phyloP scores from a whole-genome alignment of 2,113 vertebrate species.

The Sinocyclocheilus grahami region DNA sequence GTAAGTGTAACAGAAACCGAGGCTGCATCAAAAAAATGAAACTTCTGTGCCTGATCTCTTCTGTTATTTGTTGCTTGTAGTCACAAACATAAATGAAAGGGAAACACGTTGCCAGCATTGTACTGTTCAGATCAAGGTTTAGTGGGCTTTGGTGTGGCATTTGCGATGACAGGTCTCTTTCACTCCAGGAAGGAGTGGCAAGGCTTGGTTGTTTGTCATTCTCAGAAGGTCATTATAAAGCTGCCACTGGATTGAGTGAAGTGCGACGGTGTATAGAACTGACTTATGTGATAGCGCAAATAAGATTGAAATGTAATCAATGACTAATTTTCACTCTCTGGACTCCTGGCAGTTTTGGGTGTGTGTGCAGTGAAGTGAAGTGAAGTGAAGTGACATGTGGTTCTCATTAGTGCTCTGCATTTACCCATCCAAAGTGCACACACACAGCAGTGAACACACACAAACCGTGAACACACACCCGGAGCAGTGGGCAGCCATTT shows the following conservation, averaged over 20 bases:
- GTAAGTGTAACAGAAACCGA: constrained; percentile 23
- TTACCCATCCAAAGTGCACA: too few relatives aligned
- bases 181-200: background rate
- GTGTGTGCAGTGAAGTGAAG: too few relatives aligned
- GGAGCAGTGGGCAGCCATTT: too few relatives aligned
- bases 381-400: too few relatives aligned
- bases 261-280: background rate
- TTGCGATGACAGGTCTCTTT: constrained; percentile 8
- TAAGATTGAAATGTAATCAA: constrained; percentile 4
- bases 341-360: background rate
- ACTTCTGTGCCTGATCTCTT: background rate
- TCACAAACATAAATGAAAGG: constrained; percentile 6
- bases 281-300: constrained; percentile 1
- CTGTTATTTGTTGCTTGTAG: background rate
- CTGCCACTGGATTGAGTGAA: background rate
- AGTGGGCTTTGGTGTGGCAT: constrained; percentile 19
- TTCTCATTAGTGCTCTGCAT: too few relatives aligned
- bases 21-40: background rate
- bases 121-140: constrained; percentile 7
- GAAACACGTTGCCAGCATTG: background rate
- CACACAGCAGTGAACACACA: too few relatives aligned
- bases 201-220: constrained; percentile 15
- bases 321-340: background rate
- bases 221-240: constrained; percentile 4
- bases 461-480: too few relatives aligned